Conservation (phyloP, 2,113 vertebrate species). For the Varanus salvator region DNA sequence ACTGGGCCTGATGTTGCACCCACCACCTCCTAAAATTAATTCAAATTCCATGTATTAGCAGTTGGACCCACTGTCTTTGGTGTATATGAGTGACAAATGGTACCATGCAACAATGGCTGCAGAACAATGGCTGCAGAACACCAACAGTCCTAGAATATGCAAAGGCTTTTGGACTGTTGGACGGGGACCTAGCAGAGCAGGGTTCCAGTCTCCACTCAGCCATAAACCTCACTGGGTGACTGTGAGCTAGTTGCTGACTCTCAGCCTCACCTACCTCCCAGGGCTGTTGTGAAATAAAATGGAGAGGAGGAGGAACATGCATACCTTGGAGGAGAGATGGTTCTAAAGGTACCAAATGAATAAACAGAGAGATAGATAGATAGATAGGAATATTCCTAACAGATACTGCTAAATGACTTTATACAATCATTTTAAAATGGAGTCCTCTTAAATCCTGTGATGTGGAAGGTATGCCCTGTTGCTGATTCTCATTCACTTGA, state of each 20-base stretch:
- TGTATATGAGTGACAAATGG: background rate
- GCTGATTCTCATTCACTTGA: background rate
- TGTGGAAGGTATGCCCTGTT: background rate
- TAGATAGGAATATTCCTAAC: background rate
- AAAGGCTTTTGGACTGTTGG: background rate
- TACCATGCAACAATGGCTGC: background rate
- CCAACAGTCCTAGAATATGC: background rate
- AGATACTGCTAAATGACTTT: background rate
- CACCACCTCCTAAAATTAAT: background rate
- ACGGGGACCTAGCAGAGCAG: too few relatives aligned
- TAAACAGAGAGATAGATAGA: too few relatives aligned
- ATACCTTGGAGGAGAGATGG: too few relatives aligned
- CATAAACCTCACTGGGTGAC: too few relatives aligned
- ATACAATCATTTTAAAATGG: background rate
- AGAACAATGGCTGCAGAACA: background rate
- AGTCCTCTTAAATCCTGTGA: background rate
- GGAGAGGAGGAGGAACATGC: too few relatives aligned
- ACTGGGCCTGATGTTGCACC: background rate
- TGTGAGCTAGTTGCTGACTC: too few relatives aligned
- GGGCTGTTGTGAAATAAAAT: too few relatives aligned
- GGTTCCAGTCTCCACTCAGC: too few relatives aligned
- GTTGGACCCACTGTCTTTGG: background rate
- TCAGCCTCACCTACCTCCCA: too few relatives aligned
- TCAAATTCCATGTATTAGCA: background rate
- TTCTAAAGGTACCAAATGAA: too few relatives aligned